Evolutionary conservation across 2,888 invertebrate species (phyloP).

Genomic region (Galerucella nymphaeae): DNA sequence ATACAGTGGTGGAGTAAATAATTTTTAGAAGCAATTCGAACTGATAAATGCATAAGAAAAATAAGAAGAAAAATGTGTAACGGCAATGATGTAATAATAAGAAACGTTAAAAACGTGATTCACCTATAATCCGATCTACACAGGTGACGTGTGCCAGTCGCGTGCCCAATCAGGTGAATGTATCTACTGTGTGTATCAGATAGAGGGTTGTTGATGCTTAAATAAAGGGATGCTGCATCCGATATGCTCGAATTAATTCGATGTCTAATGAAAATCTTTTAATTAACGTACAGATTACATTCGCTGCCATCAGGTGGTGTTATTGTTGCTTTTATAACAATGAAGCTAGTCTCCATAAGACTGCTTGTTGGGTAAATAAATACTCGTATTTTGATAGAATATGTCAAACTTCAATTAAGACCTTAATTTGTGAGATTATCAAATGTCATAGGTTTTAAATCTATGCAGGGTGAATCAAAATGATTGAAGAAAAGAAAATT

Average conservation of each 20-base stretch:
- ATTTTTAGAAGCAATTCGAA: too few relatives aligned
- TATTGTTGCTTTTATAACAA: background rate
- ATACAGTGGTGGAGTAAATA: constrained; percentile 10
- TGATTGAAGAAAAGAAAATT: too few relatives aligned
- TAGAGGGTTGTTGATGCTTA: constrained; percentile 28
- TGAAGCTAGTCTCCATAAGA: too few relatives aligned
- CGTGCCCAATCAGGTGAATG: constrained; percentile 53
- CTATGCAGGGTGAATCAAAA: too few relatives aligned
- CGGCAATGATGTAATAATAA: constrained; percentile 43
- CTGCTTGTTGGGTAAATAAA: too few relatives aligned
- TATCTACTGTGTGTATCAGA: constrained; percentile 39
- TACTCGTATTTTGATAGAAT: too few relatives aligned
- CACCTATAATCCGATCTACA: constrained; percentile 54
- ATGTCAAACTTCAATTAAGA: too few relatives aligned
- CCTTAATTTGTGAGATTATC: too few relatives aligned
- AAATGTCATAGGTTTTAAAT: too few relatives aligned
- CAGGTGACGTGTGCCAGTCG: constrained; percentile 56
- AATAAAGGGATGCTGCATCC: constrained; percentile 33
- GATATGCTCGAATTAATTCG: constrained; percentile 41
- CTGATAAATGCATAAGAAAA: too few relatives aligned
- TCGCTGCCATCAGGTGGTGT: constrained; percentile 11
- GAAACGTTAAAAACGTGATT: constrained; percentile 48
- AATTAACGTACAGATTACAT: constrained; percentile 38
- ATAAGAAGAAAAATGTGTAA: background rate
- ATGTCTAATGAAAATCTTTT: constrained; percentile 34